A percentile compares a stretch with the other conserved stretches of the same genome.
Evolutionary conservation across 2,888 invertebrate species (phyloP).

Genomic region (Ochropleura plecta): DNA sequence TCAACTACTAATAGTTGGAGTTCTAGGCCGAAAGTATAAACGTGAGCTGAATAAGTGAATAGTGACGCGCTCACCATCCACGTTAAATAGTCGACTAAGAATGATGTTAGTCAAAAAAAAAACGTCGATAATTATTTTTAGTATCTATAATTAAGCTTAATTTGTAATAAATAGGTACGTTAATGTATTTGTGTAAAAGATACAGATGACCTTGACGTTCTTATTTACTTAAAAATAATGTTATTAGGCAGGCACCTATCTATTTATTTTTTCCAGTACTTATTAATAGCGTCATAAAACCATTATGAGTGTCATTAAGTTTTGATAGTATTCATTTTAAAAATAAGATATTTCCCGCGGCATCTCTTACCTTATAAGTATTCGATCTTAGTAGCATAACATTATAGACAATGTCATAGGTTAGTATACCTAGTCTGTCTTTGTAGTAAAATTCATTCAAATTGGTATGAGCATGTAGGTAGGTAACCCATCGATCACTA

Average conservation of each 20-base stretch:
- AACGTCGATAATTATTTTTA: neutral
- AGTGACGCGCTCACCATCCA: slow-evolving; percentile 8
- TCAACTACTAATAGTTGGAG: neutral
- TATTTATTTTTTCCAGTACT: neutral
- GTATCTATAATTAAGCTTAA: neutral
- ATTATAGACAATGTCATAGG: too few species aligned
- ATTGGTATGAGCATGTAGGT: too few species aligned
- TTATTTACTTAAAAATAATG: neutral
- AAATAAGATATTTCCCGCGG: neutral
- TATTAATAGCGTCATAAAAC: neutral
- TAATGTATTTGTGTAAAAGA: neutral
- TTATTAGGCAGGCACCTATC: neutral
- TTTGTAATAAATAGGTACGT: neutral
- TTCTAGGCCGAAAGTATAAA: neutral
- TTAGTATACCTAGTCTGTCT: too few species aligned
- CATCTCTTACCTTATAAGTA: too few species aligned
- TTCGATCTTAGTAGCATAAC: too few species aligned
- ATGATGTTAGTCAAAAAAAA: neutral
- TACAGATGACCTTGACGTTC: neutral
- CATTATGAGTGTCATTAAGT: neutral
- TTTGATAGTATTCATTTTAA: neutral
- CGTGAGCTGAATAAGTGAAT: neutral
- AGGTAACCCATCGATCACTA: too few species aligned
- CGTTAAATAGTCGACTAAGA: neutral
- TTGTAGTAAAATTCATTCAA: too few species aligned